Conservation (phyloP, 2,888 invertebrate species). For the Epirrhoe tristata region DNA sequence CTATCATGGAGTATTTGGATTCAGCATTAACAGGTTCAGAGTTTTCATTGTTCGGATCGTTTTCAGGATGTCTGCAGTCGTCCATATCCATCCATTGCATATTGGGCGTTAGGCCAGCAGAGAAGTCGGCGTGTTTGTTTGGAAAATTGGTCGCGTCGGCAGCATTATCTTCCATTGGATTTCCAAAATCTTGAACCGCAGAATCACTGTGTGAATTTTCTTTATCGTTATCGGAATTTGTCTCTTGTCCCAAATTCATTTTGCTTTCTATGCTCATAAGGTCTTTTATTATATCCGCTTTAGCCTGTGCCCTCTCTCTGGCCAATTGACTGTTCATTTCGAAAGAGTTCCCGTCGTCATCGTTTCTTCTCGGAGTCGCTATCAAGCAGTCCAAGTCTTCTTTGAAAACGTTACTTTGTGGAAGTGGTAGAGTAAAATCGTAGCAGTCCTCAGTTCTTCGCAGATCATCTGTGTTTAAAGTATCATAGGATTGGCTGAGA, state of each 20-base stretch:
- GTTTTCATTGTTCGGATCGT: constrained; percentile 43
- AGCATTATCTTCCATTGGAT: constrained; percentile 23
- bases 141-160: constrained; percentile 24
- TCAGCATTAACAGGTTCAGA: constrained; percentile 47
- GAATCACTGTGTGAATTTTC: constrained; percentile 45
- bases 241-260: constrained; percentile 57
- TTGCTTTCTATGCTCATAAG: constrained; percentile 78
- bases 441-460: constrained; percentile 74
- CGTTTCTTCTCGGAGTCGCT: constrained; percentile 68
- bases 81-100: constrained; percentile 37
- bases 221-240: constrained; percentile 45
- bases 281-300: constrained; percentile 78
- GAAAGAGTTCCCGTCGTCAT: constrained; percentile 59
- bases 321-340: constrained; percentile 58
- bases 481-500: constrained; percentile 66
- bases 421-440: constrained; percentile 72
- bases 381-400: constrained; percentile 77
- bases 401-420: constrained; percentile 71
- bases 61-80: constrained; percentile 43
- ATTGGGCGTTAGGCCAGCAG: constrained; percentile 29
- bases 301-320: constrained; percentile 62
- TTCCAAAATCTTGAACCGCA: constrained; percentile 29
- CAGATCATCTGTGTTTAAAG: constrained; percentile 70
- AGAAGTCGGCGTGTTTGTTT: constrained; percentile 26
- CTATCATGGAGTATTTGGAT: constrained; percentile 56